Evolutionary conservation across 2,888 invertebrate species (phyloP), one percentile per base, ranked within the genome.

Genomic region (Limenitis camilla): DNA sequence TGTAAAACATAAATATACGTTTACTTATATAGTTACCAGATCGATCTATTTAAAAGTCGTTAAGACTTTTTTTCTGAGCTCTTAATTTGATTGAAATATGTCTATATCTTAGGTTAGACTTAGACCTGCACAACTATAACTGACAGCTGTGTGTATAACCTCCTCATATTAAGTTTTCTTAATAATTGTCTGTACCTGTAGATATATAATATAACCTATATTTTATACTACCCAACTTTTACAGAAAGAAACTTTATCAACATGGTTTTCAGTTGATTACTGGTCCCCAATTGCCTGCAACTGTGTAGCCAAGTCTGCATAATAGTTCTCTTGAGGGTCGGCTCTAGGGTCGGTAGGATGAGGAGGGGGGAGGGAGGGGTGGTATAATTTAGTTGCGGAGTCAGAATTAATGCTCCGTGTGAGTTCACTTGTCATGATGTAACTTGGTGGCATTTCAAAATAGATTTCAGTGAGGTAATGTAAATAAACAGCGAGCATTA

Each of bases 301-400:
- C 46, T 36, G 53, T 40, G 46, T 46, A 52, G 63, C 66, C 64
- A 63, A 66, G 64, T 64, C 64, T 63, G 60, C 56, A 64, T 65
- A 67, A 67, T 67, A 65, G 65, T 59, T 62, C 64, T 63, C 65
- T 60, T 62, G 61, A 54, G 61, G 47, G 58, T 47, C 50, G 54
- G 54, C 57, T 56, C 66, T 66, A 62, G 67, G 67, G 64, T 67
- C 60, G 60, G 53, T 39, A 48, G 45, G 33, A 51, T 32, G 49
- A 29, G 49, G 51, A 42, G 40, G 44, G 54, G 56, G 53, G 57
- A 42, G 41, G 44, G 52, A 40, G 33, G 49, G 54, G 52, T 47
- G 52, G 55, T 54, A 67, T 72, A 70, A 73, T 74, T 74, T 67
- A 67, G 71, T 69, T 67, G 69, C 68, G 68, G 71, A 63, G 64